Base-by-base conservation (phyloP, 2,797 vertebrate genomes). In the Masticophis lateralis region DNA sequence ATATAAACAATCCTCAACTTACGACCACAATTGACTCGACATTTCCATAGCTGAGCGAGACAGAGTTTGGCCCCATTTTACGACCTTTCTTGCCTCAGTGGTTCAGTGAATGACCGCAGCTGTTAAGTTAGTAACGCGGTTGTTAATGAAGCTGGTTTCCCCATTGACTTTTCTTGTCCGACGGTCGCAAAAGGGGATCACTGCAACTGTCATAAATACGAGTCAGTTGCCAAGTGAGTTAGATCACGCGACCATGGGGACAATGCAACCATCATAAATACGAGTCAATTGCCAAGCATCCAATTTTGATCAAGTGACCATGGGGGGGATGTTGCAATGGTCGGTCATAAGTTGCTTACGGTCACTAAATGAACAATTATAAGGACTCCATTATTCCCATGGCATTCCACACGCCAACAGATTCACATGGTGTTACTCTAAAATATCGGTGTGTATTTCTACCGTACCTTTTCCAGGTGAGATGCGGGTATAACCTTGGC, bases 401-500 rank as follows among this genome's bases (percentile, higher is more conserved):
- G 5, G 6, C 0, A 6, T 0, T 57, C 55, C 91, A 59, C 14
- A 22, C 18, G 55, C 16, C 83, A 28, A 61, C 87, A 5, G 27
- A 1, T 55, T 51, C 32, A 91, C 3, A 9, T 1, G 53, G 87
- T n/a, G 3, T 86, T 47, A 28, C 12, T 25, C 14, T 79, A 93
- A 47, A 22, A 60, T 12, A 91, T 59, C 93, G 87, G 47, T 16
- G 89, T 20, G 56, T 53, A 53, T 51, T 18, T 22, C 37, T 13
- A 69, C 92, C 22, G 9, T 60, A 61, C 60, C 60, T 43, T 90
- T 53, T 90, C 22, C 11, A 74, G 61, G 61, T 86, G 3, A 9
- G 32, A 90, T 55, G 18, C 22, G 37, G 56, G 79, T 43, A 0
- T 20, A 53, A 55, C 86, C 95, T 25, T 92, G 94, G 97, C 96